Conservation (phyloP, 2,888 invertebrate species). For the Phragmatobia fuliginosa region DNA sequence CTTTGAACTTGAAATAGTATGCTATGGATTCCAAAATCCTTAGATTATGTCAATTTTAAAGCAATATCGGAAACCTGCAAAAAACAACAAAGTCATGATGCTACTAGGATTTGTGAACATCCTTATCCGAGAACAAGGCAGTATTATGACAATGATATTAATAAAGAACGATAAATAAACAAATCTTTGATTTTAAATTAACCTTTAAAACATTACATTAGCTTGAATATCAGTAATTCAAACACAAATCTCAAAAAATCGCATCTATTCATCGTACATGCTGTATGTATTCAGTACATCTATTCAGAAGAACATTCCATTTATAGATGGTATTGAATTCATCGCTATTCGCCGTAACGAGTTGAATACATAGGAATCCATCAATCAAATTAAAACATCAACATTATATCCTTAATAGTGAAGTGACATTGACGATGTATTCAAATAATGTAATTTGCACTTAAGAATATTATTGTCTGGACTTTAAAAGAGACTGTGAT, state of each 20-base stretch:
- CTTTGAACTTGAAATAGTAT: too few species aligned
- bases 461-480: too few species aligned
- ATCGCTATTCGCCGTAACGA: constrained; percentile 33
- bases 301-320: constrained; percentile 12
- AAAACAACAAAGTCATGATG: neutral
- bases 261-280: constrained; percentile 10
- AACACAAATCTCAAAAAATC: neutral
- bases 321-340: constrained; percentile 9
- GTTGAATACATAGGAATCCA: constrained; percentile 28
- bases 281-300: constrained; percentile 1
- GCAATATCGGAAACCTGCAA: too few species aligned
- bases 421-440: too few species aligned
- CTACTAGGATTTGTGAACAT: neutral
- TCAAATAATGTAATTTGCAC: too few species aligned
- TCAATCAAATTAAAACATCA: constrained; percentile 39
- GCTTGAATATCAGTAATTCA: neutral
- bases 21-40: too few species aligned
- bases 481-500: too few species aligned
- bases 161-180: neutral
- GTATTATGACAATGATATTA: neutral
- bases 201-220: neutral
- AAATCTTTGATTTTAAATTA: neutral
- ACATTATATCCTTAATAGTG: constrained; percentile 9
- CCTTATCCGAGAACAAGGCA: neutral
- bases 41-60: too few species aligned